Conservation (phyloP, 92 coral and sea anemone genomes). For the Porites cylindrica region DNA sequence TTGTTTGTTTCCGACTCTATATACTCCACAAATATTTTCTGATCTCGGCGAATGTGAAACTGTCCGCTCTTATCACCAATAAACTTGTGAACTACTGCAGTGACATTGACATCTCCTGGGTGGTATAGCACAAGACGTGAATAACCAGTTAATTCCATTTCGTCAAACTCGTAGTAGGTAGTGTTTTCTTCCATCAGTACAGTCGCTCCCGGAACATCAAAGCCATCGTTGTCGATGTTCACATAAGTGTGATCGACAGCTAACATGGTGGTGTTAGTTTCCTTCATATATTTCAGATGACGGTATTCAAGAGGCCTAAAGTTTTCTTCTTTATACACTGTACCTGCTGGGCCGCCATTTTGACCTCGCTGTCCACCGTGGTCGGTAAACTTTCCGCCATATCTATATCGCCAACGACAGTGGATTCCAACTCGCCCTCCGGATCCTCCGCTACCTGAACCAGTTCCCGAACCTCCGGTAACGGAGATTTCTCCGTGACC, state of each 20-base stretch:
- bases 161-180: constrained; percentile 93
- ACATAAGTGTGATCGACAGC: constrained; percentile 98
- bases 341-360: constrained; percentile 96
- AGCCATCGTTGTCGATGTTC: constrained; percentile 94
- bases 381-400: constrained; percentile 92
- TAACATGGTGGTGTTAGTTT: constrained; percentile 84
- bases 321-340: constrained; percentile 95
- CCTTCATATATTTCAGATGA: constrained; percentile 88
- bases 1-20: constrained; percentile 89
- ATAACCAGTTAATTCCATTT: constrained; percentile 94
- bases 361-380: constrained; percentile 88
- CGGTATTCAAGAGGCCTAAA: constrained; percentile 93
- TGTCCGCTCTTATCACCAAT: constrained; percentile 98
- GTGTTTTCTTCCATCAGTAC: constrained; percentile 93
- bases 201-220: constrained; percentile 91
- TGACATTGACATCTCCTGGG: constrained; percentile 82
- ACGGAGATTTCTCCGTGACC: constrained; percentile 98
- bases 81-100: constrained; percentile 83
- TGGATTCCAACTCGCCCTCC: constrained; percentile 99
- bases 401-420: constrained; percentile 94
- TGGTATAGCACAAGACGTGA: constrained; percentile 91
- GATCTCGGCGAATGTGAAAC: constrained; percentile 88
- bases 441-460: constrained; percentile 93
- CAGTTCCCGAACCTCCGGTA: constrained; percentile 91
- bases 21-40: constrained; percentile 87